Conservation (phyloP, 2,888 invertebrate species). For the Gordius sp. region DNA sequence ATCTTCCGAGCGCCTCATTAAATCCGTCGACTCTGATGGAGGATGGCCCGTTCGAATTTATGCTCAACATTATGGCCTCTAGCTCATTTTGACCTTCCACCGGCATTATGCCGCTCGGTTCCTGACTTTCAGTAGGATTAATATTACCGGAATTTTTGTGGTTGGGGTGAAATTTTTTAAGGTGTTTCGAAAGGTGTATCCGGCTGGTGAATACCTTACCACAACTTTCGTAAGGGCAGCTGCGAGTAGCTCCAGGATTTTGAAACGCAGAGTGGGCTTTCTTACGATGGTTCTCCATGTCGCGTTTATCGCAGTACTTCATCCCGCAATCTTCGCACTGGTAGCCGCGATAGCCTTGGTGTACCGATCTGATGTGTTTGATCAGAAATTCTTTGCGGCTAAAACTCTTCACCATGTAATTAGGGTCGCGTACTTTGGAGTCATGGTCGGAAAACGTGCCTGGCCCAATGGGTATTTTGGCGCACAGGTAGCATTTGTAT, state of each 20-base stretch:
- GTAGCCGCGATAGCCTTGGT: slow-evolving; percentile 8
- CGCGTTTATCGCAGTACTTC: slow-evolving; percentile 7
- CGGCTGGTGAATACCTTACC: not conserved
- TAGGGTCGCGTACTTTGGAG: not conserved
- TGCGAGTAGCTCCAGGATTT: not conserved
- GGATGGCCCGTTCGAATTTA: too few relatives aligned
- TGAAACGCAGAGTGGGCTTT: not conserved
- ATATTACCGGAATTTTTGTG: too few relatives aligned
- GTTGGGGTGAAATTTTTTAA: slow-evolving; percentile 2
- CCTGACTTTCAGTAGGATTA: too few relatives aligned
- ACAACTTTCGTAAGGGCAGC: not conserved
- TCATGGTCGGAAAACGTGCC: not conserved
- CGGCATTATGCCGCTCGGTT: too few relatives aligned
- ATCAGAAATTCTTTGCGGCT: not conserved
- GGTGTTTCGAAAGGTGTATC: slow-evolving; percentile 8
- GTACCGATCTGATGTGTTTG: not conserved
- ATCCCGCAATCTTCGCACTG: not conserved
- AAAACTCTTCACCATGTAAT: not conserved
- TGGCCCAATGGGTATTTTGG: not conserved
- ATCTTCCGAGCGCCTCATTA: too few relatives aligned
- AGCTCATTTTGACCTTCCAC: too few relatives aligned
- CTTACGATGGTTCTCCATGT: not conserved
- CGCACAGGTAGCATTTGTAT: slow-evolving; percentile 7
- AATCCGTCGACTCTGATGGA: too few relatives aligned
- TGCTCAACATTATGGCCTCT: too few relatives aligned